A percentile compares a stretch with the other conserved stretches of the same genome.
Evolutionary conservation across 2,113 vertebrate species (phyloP).

Genomic region (Potamarius usumacintae): DNA sequence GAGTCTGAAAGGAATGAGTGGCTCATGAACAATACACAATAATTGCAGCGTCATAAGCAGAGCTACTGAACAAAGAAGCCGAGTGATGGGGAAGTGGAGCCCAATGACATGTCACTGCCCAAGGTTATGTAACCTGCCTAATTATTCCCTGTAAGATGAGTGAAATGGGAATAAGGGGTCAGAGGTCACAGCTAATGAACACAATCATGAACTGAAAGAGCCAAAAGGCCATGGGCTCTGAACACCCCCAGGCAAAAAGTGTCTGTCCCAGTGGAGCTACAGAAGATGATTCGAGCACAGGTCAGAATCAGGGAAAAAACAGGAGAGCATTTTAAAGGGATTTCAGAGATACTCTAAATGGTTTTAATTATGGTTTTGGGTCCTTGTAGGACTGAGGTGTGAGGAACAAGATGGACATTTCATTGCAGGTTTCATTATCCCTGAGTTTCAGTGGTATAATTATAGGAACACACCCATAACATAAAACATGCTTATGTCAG

Average conservation of each 20-base stretch:
- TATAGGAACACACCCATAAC: conserved; percentile 4
- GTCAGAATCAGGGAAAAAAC: neutral
- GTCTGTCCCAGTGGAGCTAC: neutral
- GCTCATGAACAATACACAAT: conserved; percentile 58
- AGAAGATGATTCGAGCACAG: neutral
- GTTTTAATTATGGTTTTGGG: neutral
- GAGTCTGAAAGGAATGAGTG: conserved; percentile 18
- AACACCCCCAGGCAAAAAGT: neutral
- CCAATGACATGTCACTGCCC: conserved; percentile 51
- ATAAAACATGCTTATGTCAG: neutral
- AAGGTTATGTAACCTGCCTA: conserved; percentile 68
- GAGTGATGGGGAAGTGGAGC: conserved; percentile 37
- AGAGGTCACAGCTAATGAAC: conserved; percentile 60
- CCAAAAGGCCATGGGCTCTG: neutral
- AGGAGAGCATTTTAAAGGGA: neutral
- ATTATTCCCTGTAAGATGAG: conserved; percentile 59
- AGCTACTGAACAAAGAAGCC: conserved; percentile 61
- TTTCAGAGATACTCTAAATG: neutral
- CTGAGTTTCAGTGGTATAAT: neutral
- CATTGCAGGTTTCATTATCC: neutral
- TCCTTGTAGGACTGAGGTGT: neutral
- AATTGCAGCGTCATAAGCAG: conserved; percentile 57
- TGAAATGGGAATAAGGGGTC: conserved; percentile 1
- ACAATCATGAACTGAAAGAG: neutral
- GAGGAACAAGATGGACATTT: neutral